These are phyloP conservation scores for Andrena bucephala DNA, from an alignment of 2,888 invertebrate species.

Conservation along the genomic window DNA sequence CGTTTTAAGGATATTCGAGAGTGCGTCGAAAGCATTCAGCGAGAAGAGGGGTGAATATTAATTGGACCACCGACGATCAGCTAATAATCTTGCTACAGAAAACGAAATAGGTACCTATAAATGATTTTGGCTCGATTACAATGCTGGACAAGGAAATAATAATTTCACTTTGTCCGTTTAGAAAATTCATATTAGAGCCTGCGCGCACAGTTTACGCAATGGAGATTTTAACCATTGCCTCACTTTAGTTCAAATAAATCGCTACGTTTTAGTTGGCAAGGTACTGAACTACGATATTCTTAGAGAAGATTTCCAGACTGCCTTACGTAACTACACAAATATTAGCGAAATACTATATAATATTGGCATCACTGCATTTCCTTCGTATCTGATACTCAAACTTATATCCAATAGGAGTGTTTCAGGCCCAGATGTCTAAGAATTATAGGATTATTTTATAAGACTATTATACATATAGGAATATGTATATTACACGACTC, in stretches of 20 bases:
- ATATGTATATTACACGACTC: no score
- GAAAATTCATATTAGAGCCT: neutral
- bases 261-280: conserved; percentile 9
- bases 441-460: neutral
- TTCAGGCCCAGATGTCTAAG: neutral
- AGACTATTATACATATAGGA: no score
- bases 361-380: neutral
- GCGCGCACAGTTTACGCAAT: neutral
- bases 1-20: neutral
- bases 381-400: neutral
- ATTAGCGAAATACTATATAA: neutral
- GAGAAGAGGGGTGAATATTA: neutral
- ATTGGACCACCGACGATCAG: neutral
- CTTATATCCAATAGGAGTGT: neutral
- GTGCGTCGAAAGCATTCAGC: neutral
- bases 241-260: neutral
- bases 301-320: conserved; percentile 3
- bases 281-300: conserved; percentile 3
- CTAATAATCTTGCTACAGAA: neutral
- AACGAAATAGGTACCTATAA: neutral
- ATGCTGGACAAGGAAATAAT: neutral
- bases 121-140: neutral
- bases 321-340: neutral
- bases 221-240: conserved; percentile 1
- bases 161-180: neutral